Conservation (phyloP, 1,140 invertebrate species). For the Eriosoma lanigerum region DNA sequence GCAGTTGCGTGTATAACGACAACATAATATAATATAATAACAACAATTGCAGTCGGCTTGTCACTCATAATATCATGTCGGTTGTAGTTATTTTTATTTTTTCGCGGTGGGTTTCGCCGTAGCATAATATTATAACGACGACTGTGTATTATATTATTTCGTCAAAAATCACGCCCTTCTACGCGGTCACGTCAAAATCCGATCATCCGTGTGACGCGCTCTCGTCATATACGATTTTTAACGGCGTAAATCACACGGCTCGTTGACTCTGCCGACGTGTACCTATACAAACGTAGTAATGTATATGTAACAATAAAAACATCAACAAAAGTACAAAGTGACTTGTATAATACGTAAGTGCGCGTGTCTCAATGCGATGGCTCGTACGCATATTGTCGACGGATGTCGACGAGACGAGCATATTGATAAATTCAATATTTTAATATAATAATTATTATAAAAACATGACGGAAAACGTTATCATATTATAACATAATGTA, state of each 20-base stretch:
- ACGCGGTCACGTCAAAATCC: conserved; percentile 18
- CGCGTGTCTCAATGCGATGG: too few species aligned
- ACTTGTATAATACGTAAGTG: too few species aligned
- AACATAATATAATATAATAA: neutral
- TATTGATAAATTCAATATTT: too few species aligned
- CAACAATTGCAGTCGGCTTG: neutral
- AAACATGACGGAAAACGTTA: too few species aligned
- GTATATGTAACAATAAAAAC: too few species aligned
- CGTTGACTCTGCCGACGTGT: conserved; percentile 16
- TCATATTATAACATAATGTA: too few species aligned
- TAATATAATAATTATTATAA: too few species aligned
- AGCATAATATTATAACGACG: neutral
- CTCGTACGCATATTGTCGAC: too few species aligned
- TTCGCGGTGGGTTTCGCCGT: neutral
- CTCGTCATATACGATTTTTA: conserved; percentile 8
- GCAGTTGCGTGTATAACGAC: neutral
- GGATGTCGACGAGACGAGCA: too few species aligned
- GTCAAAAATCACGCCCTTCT: conserved; percentile 39
- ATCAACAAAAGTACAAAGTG: too few species aligned
- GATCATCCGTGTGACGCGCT: conserved; percentile 37
- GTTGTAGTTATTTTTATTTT: too few species aligned
- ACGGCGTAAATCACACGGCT: conserved; percentile 33
- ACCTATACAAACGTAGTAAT: too few species aligned
- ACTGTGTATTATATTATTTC: conserved; percentile 21
- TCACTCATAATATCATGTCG: neutral